Percentiles rank a stretch among this genome's conserved stretches.
These are phyloP conservation scores for Microtus oregoni DNA, from an alignment of 2,113 vertebrate species.

Conservation along the genomic window DNA sequence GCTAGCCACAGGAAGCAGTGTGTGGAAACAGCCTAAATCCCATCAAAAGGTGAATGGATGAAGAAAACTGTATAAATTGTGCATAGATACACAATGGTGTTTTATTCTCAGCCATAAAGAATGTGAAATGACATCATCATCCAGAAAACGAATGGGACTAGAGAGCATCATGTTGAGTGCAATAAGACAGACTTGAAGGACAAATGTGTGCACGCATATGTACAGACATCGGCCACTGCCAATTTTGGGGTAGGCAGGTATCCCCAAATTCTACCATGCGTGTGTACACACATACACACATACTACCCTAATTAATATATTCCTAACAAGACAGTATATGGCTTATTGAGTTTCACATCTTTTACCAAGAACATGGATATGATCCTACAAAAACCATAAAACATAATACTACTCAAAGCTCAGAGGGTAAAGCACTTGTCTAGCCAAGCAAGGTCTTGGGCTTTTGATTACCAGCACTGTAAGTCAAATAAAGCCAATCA, in stretches of 20 bases:
- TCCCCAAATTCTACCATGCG: not conserved
- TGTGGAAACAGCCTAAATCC: not conserved
- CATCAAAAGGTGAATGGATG: not conserved
- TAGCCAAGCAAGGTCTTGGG: not conserved
- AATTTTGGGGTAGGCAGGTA: not conserved
- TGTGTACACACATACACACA: not conserved
- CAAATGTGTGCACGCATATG: too few relatives aligned
- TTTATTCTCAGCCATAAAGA: not conserved
- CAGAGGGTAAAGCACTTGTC: not conserved
- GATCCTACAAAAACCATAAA: not conserved
- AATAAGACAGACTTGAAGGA: not conserved
- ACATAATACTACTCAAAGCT: not conserved
- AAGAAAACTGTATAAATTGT: not conserved
- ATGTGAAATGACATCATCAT: not conserved
- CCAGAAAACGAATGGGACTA: not conserved
- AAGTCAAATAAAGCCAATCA: not conserved
- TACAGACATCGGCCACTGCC: not conserved
- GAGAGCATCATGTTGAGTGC: not conserved
- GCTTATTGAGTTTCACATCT: slow-evolving; percentile 19
- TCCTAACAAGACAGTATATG: not conserved
- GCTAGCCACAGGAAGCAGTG: not conserved
- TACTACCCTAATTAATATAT: not conserved
- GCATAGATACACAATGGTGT: not conserved
- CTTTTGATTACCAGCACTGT: not conserved
- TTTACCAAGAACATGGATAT: slow-evolving; percentile 1